Conservation (phyloP, 2,888 invertebrate species). For the Pyrrhia umbra region DNA sequence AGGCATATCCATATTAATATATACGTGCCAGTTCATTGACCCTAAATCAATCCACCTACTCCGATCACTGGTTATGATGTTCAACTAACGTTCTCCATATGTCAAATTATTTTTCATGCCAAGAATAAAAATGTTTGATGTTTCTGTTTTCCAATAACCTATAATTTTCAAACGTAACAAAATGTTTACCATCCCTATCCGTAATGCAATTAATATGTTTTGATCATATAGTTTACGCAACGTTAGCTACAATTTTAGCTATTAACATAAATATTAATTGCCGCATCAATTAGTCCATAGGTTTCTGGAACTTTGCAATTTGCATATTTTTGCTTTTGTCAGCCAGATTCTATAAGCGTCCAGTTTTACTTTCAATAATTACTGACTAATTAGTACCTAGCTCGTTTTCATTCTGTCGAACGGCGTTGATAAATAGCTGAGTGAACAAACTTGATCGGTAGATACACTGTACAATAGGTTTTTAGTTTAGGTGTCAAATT, state of each 20-base stretch:
- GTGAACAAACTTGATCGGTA: no score
- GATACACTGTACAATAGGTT: no score
- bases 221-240: conserved; percentile 12
- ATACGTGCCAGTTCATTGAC: no score
- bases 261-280: neutral
- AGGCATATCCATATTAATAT: no score
- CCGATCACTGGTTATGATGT: no score
- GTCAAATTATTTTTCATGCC: no score
- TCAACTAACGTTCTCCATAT: no score
- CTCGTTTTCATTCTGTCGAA: neutral
- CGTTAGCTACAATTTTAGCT: conserved; percentile 1
- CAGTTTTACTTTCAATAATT: neutral
- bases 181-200: neutral
- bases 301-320: conserved; percentile 2
- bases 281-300: conserved; percentile 22
- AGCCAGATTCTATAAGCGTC: neutral
- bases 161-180: neutral
- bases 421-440: neutral
- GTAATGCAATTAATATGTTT: neutral
- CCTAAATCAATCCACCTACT: no score
- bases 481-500: neutral
- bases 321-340: neutral
- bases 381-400: neutral
- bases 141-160: no score
- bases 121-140: no score